phyloP scores from a whole-genome alignment of 2,113 vertebrate genomes.

The Perognathus longimembris region DNA sequence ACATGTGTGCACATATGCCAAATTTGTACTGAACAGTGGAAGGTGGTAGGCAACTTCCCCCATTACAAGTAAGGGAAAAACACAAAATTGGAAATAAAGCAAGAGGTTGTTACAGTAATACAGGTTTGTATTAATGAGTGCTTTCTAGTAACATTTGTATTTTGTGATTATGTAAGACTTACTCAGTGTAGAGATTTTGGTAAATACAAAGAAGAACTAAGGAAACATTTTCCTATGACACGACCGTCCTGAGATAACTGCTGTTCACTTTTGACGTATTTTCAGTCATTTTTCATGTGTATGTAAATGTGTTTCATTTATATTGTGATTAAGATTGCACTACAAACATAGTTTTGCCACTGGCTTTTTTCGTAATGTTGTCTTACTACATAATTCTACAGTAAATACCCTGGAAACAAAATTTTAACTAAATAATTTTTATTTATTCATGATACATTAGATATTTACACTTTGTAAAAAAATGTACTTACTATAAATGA shows the following conservation, averaged over 20 bases:
- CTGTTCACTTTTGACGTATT: not conserved
- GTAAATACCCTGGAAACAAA: slow-evolving; percentile 49
- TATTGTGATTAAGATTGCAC: not conserved
- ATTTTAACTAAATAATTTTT: slow-evolving; percentile 24
- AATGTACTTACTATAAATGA: not conserved
- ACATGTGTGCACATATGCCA: not conserved
- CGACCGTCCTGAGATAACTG: not conserved
- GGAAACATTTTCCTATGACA: not conserved
- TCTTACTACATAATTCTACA: slow-evolving; percentile 17
- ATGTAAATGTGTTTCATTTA: not conserved
- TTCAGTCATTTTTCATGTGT: not conserved
- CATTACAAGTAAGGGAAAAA: slow-evolving; percentile 11
- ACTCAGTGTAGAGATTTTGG: not conserved
- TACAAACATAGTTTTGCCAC: not conserved
- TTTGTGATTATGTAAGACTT: not conserved
- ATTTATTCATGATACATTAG: slow-evolving; percentile 29
- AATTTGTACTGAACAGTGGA: slow-evolving; percentile 19
- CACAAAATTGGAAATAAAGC: not conserved
- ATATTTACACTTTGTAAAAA: slow-evolving; percentile 13
- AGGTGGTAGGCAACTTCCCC: not conserved
- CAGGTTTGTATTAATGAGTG: not conserved
- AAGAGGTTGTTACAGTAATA: slow-evolving; percentile 22
- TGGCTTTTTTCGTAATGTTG: slow-evolving; percentile 21
- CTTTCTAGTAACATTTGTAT: not conserved
- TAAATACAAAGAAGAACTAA: slow-evolving; percentile 54